These are phyloP conservation scores for Distichodus sexfasciatus DNA, from an alignment of 2,797 vertebrate genomes.

Conservation along the genomic window DNA sequence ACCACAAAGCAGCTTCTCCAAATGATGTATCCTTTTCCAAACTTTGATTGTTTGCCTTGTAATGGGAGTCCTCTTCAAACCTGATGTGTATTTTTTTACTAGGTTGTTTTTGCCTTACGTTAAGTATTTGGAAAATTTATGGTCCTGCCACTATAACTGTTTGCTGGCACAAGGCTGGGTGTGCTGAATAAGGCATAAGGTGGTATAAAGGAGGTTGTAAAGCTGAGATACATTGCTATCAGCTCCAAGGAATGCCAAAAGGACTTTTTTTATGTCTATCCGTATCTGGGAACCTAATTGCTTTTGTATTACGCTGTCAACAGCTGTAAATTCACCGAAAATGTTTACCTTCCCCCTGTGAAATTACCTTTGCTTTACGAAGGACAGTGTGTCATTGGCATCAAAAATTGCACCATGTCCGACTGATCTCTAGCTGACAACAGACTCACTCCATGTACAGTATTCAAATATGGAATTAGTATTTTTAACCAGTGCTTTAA, in stretches of 20 bases:
- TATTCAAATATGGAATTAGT: no score
- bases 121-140: conserved; percentile 73
- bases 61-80: conserved; percentile 39
- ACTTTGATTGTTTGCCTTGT: conserved; percentile 49
- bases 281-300: conserved; percentile 78
- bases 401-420: background rate
- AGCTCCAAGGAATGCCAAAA: conserved; percentile 64
- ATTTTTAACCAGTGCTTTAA: no score
- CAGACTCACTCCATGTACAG: background rate
- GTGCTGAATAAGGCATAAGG: conserved; percentile 72
- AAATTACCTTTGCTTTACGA: conserved; percentile 41
- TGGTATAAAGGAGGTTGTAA: conserved; percentile 59
- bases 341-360: conserved; percentile 63
- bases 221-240: conserved; percentile 70
- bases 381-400: conserved; percentile 19
- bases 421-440: background rate
- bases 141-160: conserved; percentile 64
- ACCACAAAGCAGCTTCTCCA: background rate
- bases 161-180: conserved; percentile 63
- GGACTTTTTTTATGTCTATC: conserved; percentile 72
- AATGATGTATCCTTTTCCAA: conserved; percentile 28
- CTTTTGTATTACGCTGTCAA: conserved; percentile 75
- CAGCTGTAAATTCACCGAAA: conserved; percentile 73
- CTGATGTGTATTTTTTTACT: conserved; percentile 64
- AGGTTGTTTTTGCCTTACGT: conserved; percentile 61